Evolutionary conservation across 1,140 invertebrate genomes (phyloP).

Genomic region (Cecropterus lyciades): DNA sequence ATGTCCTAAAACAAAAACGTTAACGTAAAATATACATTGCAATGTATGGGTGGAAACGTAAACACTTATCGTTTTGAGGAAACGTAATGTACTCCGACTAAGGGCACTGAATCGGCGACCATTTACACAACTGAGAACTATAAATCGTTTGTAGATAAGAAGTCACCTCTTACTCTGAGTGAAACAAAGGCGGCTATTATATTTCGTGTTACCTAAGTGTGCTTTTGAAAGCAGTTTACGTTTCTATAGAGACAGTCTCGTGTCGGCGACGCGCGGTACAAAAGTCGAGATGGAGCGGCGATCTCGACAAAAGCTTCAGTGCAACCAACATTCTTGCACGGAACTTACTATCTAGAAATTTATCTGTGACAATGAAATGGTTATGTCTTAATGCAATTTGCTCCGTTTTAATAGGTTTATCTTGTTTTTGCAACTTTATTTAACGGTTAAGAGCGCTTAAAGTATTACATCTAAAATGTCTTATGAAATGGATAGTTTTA

Average conservation of each 20-base stretch:
- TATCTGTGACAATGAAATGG: constrained; percentile 18
- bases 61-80: too few species aligned
- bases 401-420: constrained; percentile 7
- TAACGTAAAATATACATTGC: too few species aligned
- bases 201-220: constrained; percentile 34
- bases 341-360: constrained; percentile 17
- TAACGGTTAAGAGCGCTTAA: neutral
- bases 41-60: too few species aligned
- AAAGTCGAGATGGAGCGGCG: constrained; percentile 25
- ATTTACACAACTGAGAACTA: constrained; percentile 15
- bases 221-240: constrained; percentile 48
- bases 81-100: too few species aligned
- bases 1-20: too few species aligned
- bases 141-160: constrained; percentile 28
- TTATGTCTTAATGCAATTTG: constrained; percentile 24
- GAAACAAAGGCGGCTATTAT: constrained; percentile 33
- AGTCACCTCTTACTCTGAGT: constrained; percentile 33
- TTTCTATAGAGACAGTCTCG: constrained; percentile 43
- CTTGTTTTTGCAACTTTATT: neutral
- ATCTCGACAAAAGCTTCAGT: constrained; percentile 15
- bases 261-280: constrained; percentile 22
- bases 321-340: constrained; percentile 15
- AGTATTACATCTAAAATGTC: neutral
- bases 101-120: constrained; percentile 2
- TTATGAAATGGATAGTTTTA: neutral